Evolutionary conservation across 2,888 invertebrate genomes (phyloP).

Genomic region (Spilosoma lubricipeda): DNA sequence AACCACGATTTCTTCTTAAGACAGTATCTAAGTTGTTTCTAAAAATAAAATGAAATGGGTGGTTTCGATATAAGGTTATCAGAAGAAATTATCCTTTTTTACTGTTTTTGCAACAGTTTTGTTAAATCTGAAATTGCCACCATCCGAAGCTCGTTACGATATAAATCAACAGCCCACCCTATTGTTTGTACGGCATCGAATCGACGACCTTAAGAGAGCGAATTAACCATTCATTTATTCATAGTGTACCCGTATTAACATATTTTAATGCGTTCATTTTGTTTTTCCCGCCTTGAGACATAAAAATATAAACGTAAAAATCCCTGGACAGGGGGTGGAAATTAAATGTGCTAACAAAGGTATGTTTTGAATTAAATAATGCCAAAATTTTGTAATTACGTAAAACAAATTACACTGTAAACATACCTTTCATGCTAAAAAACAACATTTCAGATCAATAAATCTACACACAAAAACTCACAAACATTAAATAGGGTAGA

Average conservation of each 20-base stretch:
- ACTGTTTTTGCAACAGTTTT: slow-evolving; percentile 36
- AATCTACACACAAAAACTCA: not conserved
- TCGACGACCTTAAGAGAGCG: slow-evolving; percentile 51
- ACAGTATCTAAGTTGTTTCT: too few relatives aligned
- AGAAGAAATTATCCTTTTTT: slow-evolving; percentile 25
- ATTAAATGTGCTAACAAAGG: slow-evolving; percentile 13
- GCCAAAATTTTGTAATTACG: not conserved
- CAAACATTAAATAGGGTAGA: too few relatives aligned
- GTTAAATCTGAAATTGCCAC: slow-evolving; percentile 36
- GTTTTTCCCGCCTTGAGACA: slow-evolving; percentile 38
- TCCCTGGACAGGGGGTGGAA: not conserved
- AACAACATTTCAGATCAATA: not conserved
- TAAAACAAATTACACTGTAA: not conserved
- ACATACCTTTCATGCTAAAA: not conserved
- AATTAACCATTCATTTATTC: slow-evolving; percentile 64
- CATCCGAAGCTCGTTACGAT: slow-evolving; percentile 42
- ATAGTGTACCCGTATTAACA: slow-evolving; percentile 58
- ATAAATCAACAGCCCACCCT: slow-evolving; percentile 51
- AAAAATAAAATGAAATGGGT: too few relatives aligned
- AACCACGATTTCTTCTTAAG: not conserved
- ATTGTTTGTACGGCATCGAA: slow-evolving; percentile 49
- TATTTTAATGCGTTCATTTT: slow-evolving; percentile 58
- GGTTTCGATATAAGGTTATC: not conserved
- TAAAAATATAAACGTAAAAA: slow-evolving; percentile 23
- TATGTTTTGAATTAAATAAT: not conserved